phyloP scores from a whole-genome alignment of 2,113 vertebrate genomes.

The Spermophilus dauricus region DNA sequence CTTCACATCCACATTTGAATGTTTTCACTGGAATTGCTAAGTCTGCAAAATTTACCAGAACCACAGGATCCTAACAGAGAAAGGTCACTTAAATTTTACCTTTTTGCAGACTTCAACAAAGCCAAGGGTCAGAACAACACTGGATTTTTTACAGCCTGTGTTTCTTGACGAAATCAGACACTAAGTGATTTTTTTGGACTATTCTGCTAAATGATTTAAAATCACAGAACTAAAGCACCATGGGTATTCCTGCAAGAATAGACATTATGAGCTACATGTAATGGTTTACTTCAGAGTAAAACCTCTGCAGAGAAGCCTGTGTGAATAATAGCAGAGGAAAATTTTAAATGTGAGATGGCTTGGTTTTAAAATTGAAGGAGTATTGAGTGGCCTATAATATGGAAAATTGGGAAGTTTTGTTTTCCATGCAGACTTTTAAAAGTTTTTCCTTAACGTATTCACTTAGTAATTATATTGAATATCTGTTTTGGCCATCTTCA shows the following conservation, averaged over 20 bases:
- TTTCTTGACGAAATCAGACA: constrained; percentile 63
- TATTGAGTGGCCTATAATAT: not conserved
- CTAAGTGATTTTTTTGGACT: constrained; percentile 48
- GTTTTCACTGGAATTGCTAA: constrained; percentile 25
- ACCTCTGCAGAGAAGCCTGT: constrained; percentile 11
- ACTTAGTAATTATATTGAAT: not conserved
- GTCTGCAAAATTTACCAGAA: constrained; percentile 41
- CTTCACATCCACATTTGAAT: not conserved
- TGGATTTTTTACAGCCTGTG: constrained; percentile 41
- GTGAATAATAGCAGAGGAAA: not conserved
- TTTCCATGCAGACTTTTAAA: not conserved
- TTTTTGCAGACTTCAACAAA: constrained; percentile 57
- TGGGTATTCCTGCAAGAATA: constrained; percentile 32
- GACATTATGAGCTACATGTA: constrained; percentile 30
- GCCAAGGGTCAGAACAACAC: not conserved
- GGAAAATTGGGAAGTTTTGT: not conserved
- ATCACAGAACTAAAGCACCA: constrained; percentile 44
- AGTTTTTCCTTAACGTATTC: not conserved
- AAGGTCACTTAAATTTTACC: constrained; percentile 60
- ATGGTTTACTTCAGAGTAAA: constrained; percentile 51
- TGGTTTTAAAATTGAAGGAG: constrained; percentile 13
- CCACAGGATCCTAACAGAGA: constrained; percentile 56
- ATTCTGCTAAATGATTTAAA: constrained; percentile 69
- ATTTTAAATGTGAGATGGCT: not conserved
- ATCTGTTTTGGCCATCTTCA: not conserved